These are phyloP conservation scores for Toxonevra muliebris DNA, from an alignment of 2,888 invertebrate genomes.

Conservation along the genomic window DNA sequence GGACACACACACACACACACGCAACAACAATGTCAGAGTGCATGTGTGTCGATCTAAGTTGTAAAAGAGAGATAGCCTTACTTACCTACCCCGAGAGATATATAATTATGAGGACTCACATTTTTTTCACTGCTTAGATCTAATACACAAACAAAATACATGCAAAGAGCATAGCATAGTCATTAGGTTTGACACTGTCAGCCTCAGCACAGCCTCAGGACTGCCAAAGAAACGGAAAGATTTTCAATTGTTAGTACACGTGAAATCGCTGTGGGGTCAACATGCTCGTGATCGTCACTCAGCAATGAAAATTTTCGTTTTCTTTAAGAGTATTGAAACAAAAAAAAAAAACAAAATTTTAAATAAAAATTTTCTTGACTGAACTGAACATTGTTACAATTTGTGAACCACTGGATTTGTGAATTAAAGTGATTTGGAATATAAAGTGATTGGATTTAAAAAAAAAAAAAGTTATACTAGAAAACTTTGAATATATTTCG, in stretches of 20 bases:
- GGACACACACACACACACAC: slow-evolving; percentile 17
- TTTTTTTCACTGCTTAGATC: slow-evolving; percentile 39
- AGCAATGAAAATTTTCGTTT: slow-evolving; percentile 11
- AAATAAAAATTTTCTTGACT: neutral
- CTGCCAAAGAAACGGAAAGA: slow-evolving; percentile 52
- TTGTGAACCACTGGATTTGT: too few species aligned
- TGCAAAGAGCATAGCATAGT: slow-evolving; percentile 18
- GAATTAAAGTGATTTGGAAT: too few species aligned
- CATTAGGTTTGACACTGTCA: slow-evolving; percentile 15
- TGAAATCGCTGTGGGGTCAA: slow-evolving; percentile 64
- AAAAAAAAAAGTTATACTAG: too few species aligned
- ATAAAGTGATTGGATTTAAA: too few species aligned
- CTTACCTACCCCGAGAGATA: slow-evolving; percentile 14
- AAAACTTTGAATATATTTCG: too few species aligned
- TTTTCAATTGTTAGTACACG: slow-evolving; percentile 61
- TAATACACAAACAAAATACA: slow-evolving; percentile 12
- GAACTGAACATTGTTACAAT: slow-evolving; percentile 17
- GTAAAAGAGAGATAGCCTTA: slow-evolving; percentile 29
- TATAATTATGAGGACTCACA: slow-evolving; percentile 39
- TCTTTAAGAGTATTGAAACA: slow-evolving; percentile 26
- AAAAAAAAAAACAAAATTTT: slow-evolving; percentile 17
- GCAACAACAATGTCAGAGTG: neutral
- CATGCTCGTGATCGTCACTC: slow-evolving; percentile 43
- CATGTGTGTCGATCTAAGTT: slow-evolving; percentile 4
- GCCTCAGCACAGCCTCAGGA: slow-evolving; percentile 41